Base-by-base conservation (phyloP, 2,797 vertebrate genomes). In the Psittacula derbiana region DNA sequence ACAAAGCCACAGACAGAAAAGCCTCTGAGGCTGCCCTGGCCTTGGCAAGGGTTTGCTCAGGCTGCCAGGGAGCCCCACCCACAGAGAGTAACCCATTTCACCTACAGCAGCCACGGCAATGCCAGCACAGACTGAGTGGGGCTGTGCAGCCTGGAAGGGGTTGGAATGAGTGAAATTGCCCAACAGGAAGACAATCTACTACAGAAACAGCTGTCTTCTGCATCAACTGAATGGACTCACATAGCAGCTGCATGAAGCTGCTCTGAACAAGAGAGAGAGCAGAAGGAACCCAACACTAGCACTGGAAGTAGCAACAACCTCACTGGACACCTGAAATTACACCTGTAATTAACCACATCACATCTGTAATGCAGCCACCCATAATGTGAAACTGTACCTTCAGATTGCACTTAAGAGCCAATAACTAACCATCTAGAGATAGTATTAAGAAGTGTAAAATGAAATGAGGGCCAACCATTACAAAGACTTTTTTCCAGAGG, bases 111-210 rank as follows among this genome's bases (percentile, higher is more conserved):
- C 23, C 72, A 43, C 0, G 1, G 44, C 30, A 25, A 61, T 49
- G 41, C 41, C 50, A 46, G 31, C 58, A 8, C 7, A 0, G 20
- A 17, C 41, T 12, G 1, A 50, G 44, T 21, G 0, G 33, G 2
- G 2, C 40, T 9, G 30, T 2, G 1, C 21, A 47, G 53, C 25
- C 79, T 24, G 11, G 0, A 4, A 16, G 52, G 3, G 27, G 28
- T n/a, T 27, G 27, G 38, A n/a, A 66, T 15, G 4, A 6, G 2
- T 25, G 36, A 81, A 65, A 33, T 33, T 3, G 1, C 38, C 49
- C 79, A 46, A 13, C 1, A 81, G 46, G 41, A 69, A 53, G 49
- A 33, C 30, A 60, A 19, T n/a, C 19, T 4, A 11, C 21, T 28
- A 61, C 17, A 44, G 40, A 38, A 14, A 6, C 17, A 28, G 13